Conservation (phyloP, 92 coral and sea anemone species). For the Zoanthus sansibaricus region DNA sequence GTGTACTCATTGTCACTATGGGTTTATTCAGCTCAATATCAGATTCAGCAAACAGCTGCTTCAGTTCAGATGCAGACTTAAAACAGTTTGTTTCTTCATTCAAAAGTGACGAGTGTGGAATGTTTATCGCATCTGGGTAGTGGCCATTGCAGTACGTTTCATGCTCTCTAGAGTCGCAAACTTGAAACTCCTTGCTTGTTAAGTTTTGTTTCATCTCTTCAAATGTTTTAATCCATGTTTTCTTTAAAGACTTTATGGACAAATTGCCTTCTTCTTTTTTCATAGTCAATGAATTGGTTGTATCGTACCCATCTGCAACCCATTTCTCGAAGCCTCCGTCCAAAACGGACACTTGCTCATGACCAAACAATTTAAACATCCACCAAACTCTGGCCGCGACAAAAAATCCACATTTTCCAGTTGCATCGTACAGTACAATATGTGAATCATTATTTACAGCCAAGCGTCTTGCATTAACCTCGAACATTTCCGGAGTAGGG, state of each 20-base stretch:
- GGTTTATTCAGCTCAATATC: conserved; percentile 77
- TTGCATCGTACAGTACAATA: conserved; percentile 73
- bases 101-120: conserved; percentile 60
- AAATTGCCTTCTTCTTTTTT: conserved; percentile 78
- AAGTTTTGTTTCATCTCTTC: conserved; percentile 77
- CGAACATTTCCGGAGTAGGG: conserved; percentile 66
- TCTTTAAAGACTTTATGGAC: conserved; percentile 43
- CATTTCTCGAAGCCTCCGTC: conserved; percentile 88
- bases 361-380: conserved; percentile 89
- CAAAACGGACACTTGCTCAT: conserved; percentile 78
- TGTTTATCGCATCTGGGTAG: conserved; percentile 82
- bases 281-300: conserved; percentile 64
- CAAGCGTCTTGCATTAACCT: conserved; percentile 76
- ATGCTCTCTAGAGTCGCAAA: conserved; percentile 63
- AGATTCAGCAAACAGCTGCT: conserved; percentile 72
- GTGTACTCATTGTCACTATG: conserved; percentile 65
- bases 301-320: conserved; percentile 77
- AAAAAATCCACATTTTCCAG: conserved; percentile 74
- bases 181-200: conserved; percentile 55
- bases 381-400: conserved; percentile 80
- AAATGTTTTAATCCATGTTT: conserved; percentile 60
- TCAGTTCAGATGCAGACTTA: conserved; percentile 63
- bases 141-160: conserved; percentile 61
- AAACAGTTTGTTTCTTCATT: conserved; percentile 58
- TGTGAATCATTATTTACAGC: conserved; percentile 72